Base-by-base conservation (phyloP, 2,797 vertebrate species). In the Echiichthys vipera region DNA sequence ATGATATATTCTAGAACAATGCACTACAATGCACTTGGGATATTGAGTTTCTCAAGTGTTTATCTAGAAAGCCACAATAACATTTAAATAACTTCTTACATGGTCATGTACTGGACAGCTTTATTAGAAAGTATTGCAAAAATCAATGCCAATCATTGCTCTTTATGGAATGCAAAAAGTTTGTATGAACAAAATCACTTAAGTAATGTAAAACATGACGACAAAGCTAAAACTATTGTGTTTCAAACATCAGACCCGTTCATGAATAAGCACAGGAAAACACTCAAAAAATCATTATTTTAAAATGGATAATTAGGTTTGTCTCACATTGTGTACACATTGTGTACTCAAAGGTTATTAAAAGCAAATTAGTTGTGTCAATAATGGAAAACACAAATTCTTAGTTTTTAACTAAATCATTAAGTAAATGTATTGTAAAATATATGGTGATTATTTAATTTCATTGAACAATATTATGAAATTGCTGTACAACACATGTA, bases 51-150 rank as follows among this genome's bases (percentile, higher is more conserved):
- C 12, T 65, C 8, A 29, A 20, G 22, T 8, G 29, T 36, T 59
- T 47, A 3, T 18, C 37, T 50, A 3, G 0, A 64, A 2, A 40
- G 20, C 17, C 15, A 24, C 25, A 24, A 3, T 42, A 3, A 3
- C 37, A 22, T 34, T 9, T 2, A 30, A 56, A 62, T 34, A 22
- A 13, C n/a, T 17, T 54, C 7, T 25, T 2, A 24, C 17, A 59
- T 9, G 8, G 3, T 30, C 1, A 49, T 9, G n/a, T 32, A 12
- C 6, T 69, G 50, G 14, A 20, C 12, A 75, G 58, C 0, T 78
- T 79, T 73, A 66, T 67, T 65, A 13, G 10, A 58, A 57, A 4
- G 3, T 25, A 24, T 22, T n/a, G 2, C 22, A 53, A 47, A 49
- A 37, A 5, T 29, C 7, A 53, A 1, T 49, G 24, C 11, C 12